Conservation (phyloP, 2,888 invertebrate genomes). For the Tetrapedia diversipes region DNA sequence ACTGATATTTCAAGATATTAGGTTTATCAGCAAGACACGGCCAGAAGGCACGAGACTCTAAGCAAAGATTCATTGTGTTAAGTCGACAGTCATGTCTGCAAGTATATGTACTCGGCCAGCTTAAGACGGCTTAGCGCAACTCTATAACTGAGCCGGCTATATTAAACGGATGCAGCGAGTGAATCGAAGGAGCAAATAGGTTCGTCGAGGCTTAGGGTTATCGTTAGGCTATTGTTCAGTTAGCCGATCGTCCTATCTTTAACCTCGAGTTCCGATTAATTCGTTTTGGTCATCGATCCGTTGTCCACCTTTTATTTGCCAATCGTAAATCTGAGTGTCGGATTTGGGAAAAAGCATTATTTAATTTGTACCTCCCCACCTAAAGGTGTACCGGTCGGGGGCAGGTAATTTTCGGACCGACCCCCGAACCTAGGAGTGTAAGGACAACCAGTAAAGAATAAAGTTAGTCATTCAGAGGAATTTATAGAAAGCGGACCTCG, state of each 20-base stretch:
- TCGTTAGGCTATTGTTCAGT: constrained; percentile 44
- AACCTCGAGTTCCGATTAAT: constrained; percentile 3
- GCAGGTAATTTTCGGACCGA: no score
- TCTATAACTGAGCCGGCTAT: constrained; percentile 42
- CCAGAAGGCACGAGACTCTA: constrained; percentile 15
- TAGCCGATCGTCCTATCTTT: constrained; percentile 9
- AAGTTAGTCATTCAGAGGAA: no score
- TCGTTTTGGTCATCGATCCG: no score
- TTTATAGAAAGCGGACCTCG: no score
- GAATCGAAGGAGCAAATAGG: constrained; percentile 41
- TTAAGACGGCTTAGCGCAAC: constrained; percentile 57
- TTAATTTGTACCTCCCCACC: no score
- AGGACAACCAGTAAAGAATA: no score
- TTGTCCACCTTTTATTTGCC: no score
- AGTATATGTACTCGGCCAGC: constrained; percentile 40
- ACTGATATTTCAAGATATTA: no score
- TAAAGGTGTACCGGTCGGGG: no score
- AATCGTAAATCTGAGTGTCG: no score
- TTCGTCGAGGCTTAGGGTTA: constrained; percentile 21
- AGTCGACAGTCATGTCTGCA: constrained; percentile 41
- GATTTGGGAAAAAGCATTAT: no score
- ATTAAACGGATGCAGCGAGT: constrained; percentile 40
- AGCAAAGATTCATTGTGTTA: constrained; percentile 56
- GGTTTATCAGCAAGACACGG: constrained; percentile 16
- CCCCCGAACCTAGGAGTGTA: no score